A percentile compares a stretch with the other conserved stretches of the same genome.
These are phyloP conservation scores for Lamellibrachia satsuma DNA, from an alignment of 2,888 invertebrate species.

Conservation along the genomic window DNA sequence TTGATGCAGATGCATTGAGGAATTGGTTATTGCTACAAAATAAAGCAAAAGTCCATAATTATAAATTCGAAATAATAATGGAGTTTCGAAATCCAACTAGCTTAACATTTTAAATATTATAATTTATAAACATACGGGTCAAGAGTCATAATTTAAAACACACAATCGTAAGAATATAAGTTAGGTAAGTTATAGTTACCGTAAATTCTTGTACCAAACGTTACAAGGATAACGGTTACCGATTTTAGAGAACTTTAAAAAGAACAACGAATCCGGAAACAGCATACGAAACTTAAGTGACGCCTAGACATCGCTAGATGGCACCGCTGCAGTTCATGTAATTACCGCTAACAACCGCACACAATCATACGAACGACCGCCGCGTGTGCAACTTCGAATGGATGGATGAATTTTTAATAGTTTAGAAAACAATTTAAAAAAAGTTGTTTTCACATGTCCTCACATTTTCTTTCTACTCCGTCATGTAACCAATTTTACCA, in stretches of 20 bases:
- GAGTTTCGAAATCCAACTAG: neutral
- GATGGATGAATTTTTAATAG: no score
- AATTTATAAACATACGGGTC: neutral
- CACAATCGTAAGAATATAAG: neutral
- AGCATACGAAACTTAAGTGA: neutral
- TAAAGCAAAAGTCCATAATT: no score
- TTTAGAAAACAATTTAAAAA: no score
- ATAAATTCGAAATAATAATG: no score
- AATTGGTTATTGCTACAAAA: no score
- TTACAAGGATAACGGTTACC: neutral
- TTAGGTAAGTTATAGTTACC: neutral
- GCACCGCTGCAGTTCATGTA: neutral
- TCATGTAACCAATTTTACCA: no score
- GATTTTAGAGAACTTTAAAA: neutral
- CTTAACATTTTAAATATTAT: neutral
- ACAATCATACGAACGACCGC: neutral
- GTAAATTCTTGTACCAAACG: neutral
- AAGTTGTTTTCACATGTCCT: no score
- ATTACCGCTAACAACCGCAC: neutral
- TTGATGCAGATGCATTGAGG: no score
- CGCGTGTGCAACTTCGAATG: no score
- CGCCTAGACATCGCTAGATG: neutral
- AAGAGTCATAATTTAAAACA: neutral
- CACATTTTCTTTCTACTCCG: no score
- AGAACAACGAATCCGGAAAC: neutral